Base-by-base conservation (phyloP, 1,140 invertebrate genomes). In the Ceratoteleas bidentatus region DNA sequence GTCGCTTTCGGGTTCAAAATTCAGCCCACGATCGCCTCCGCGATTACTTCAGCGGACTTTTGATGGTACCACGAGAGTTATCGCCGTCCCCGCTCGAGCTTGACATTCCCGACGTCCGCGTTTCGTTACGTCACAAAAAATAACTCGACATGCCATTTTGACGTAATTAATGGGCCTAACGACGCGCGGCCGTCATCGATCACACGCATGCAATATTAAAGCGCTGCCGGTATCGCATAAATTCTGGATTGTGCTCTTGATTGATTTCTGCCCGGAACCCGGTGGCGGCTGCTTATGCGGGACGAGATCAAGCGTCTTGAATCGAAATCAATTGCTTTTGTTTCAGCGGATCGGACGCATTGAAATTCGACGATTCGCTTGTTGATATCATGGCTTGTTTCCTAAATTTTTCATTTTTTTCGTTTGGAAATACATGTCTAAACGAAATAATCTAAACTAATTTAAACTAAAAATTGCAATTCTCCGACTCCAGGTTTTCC, bases 1-100 rank as follows among this genome's bases (percentile, higher is more conserved):
- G 45, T 53, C 13, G 72, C 70, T 50, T 6, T 58, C 14, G 11
- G 2, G 40, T 11, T 85, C 74, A 66, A 64, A 65, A 88, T 85
- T 86, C 86, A 45, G 33, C 14, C 57, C 85, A 84, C 83, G 85
- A 34, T 40, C n/a, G 38, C 5, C 7, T 47, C 70, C 61, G 78
- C 65, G 76, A 73, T 61, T 72, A 85, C 85, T 86, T 73, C 70
- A 81, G 77, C 77, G 70, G 87, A 87, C 85, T 88, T 83, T 84
- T 87, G 86, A 87, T 88, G 73, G 75, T 82, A 66, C 45, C 70
- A 8, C 32, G 81, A 88, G 85, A 87, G 81, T 87, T 88, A 88
- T 87, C 50, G 84, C 84, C 61, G 74, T 69, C 77, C 86, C 66
- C 84, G 83, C 85, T 82, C 83, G 69, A 76, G 40, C 45, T 74